Percentiles rank a stretch among this genome's conserved stretches.
phyloP scores from a whole-genome alignment of 1,140 invertebrate species.

The Tenebrio molitor region DNA sequence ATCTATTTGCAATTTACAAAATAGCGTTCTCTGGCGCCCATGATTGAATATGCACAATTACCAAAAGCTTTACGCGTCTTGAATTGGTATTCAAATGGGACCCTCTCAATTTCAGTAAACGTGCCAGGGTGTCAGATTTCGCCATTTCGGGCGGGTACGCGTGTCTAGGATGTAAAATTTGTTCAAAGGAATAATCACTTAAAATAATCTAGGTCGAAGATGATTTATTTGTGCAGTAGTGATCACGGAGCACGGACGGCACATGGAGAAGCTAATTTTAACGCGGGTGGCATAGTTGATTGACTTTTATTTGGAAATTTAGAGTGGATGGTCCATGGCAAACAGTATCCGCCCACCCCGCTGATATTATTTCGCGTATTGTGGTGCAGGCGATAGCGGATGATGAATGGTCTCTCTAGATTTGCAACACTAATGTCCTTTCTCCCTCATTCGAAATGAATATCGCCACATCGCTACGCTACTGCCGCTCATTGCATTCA shows the following conservation, averaged over 20 bases:
- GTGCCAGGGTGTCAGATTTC: constrained; percentile 43
- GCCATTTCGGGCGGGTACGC: constrained; percentile 20
- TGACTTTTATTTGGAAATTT: constrained; percentile 20
- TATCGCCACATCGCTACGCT: constrained; percentile 3
- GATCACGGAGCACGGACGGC: not conserved
- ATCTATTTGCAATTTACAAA: too few relatives aligned
- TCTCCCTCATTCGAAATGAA: constrained; percentile 10
- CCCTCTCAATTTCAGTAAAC: constrained; percentile 41
- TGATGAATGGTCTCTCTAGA: constrained; percentile 45
- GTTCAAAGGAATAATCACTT: constrained; percentile 25
- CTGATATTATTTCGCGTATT: constrained; percentile 41
- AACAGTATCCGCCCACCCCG: not conserved
- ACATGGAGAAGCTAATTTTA: not conserved
- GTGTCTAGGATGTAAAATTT: constrained; percentile 29
- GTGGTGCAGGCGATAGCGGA: constrained; percentile 41
- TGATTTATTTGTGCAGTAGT: not conserved
- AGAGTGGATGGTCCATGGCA: not conserved
- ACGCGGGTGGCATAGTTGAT: constrained; percentile 15
- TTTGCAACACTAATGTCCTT: constrained; percentile 43
- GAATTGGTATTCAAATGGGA: constrained; percentile 47
- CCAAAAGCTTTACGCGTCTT: constrained; percentile 3
- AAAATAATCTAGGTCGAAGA: constrained; percentile 17
- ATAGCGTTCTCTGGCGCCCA: too few relatives aligned
- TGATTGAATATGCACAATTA: constrained; percentile 17
- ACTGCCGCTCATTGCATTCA: constrained; percentile 15